Conservation (phyloP, 1,140 invertebrate species). For the Drosophila malerkotliana region DNA sequence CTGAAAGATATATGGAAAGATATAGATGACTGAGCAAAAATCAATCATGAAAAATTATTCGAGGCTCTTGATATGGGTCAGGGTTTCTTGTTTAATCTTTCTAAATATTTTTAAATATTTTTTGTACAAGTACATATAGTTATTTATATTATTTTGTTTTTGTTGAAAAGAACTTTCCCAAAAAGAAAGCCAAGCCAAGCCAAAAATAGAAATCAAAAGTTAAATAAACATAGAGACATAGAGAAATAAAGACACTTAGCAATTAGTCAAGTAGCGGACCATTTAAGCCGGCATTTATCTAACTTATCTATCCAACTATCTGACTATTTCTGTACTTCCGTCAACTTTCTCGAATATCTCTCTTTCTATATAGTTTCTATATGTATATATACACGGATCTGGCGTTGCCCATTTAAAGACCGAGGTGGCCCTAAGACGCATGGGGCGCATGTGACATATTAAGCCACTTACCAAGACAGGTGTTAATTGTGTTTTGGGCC, state of each 20-base stretch:
- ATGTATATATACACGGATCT: slow-evolving; percentile 2
- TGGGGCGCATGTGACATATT: slow-evolving; percentile 48
- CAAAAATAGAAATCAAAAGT: slow-evolving; percentile 56
- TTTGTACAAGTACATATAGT: too few species aligned
- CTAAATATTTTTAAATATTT: neutral
- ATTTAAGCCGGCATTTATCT: slow-evolving; percentile 53
- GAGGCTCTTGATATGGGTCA: neutral
- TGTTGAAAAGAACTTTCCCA: slow-evolving; percentile 59
- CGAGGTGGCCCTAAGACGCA: slow-evolving; percentile 12
- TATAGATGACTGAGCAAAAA: slow-evolving; percentile 53
- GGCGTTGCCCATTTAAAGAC: slow-evolving; percentile 36
- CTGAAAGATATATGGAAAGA: neutral
- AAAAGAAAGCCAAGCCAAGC: slow-evolving; percentile 41
- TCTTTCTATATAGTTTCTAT: neutral
- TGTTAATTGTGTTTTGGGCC: slow-evolving; percentile 60
- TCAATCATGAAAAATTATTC: neutral
- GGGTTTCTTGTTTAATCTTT: slow-evolving; percentile 13
- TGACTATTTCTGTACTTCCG: slow-evolving; percentile 56
- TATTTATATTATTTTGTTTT: neutral
- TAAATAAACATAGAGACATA: neutral
- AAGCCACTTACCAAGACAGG: slow-evolving; percentile 63
- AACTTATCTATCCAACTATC: slow-evolving; percentile 45
- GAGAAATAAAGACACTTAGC: slow-evolving; percentile 31
- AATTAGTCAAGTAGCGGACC: slow-evolving; percentile 59
- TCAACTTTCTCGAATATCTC: slow-evolving; percentile 55